Conservation (phyloP, 2,888 invertebrate species). For the Dolomedes plantarius region DNA sequence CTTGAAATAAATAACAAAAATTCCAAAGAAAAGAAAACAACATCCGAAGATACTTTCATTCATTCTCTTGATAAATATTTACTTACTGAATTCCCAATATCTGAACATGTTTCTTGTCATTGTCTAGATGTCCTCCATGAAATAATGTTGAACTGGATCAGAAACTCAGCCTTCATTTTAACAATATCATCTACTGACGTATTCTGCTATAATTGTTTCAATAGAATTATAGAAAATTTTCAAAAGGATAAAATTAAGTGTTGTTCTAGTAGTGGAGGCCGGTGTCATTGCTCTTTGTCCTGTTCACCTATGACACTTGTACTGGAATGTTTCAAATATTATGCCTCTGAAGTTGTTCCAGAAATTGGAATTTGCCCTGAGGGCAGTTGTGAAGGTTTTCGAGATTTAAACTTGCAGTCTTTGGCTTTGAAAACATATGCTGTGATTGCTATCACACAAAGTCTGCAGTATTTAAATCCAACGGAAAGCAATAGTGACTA, state of each 20-base stretch:
- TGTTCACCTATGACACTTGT: conserved; percentile 41
- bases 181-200: conserved; percentile 11
- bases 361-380: conserved; percentile 7
- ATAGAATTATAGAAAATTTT: conserved; percentile 19
- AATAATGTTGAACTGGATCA: conserved; percentile 32
- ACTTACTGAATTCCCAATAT: no score
- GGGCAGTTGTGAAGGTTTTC: conserved; percentile 26
- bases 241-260: not conserved
- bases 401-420: conserved; percentile 40
- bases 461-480: not conserved
- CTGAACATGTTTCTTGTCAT: not conserved
- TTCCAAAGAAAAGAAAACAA: not conserved
- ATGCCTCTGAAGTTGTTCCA: conserved; percentile 29
- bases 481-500: not conserved
- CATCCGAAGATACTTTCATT: conserved; percentile 18
- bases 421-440: conserved; percentile 47
- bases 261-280: not conserved
- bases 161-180: conserved; percentile 31
- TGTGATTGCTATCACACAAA: conserved; percentile 27
- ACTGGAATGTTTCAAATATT: conserved; percentile 40
- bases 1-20: conserved; percentile 33
- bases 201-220: conserved; percentile 18
- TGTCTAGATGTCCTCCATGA: not conserved
- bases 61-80: conserved; percentile 1
- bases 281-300: not conserved